A percentile compares a stretch with the other conserved stretches of the same genome.
Conservation (phyloP, 2,888 invertebrate species). For the Sinodicranocentrus sp. region DNA sequence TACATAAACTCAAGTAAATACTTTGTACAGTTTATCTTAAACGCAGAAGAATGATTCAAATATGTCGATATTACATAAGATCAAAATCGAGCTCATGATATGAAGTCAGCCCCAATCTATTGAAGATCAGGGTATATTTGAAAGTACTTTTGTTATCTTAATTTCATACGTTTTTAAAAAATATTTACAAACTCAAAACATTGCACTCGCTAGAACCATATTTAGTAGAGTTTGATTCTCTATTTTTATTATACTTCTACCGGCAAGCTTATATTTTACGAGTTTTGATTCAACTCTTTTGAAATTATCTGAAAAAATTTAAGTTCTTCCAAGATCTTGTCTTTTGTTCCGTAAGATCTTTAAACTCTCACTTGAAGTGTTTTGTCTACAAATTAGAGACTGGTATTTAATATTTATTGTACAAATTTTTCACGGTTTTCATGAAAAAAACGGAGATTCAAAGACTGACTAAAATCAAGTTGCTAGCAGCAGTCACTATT, state of each 20-base stretch:
- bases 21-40: no score
- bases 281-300: neutral
- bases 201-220: slow-evolving; percentile 19
- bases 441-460: slow-evolving; percentile 45
- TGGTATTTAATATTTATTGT: no score
- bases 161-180: neutral
- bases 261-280: neutral
- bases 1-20: no score
- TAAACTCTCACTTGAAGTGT: no score
- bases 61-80: slow-evolving; percentile 1
- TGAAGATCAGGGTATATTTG: slow-evolving; percentile 16
- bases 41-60: no score
- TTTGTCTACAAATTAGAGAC: no score
- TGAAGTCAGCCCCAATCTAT: slow-evolving; percentile 6
- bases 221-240: neutral
- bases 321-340: slow-evolving; percentile 6
- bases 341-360: neutral
- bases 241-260: neutral
- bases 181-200: slow-evolving; percentile 11
- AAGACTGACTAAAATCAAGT: slow-evolving; percentile 57
- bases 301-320: neutral
- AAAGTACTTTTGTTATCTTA: neutral
- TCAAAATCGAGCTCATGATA: slow-evolving; percentile 16
- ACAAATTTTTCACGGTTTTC: neutral
- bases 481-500: slow-evolving; percentile 48